Evolutionary conservation across 2,797 vertebrate species (phyloP).

Genomic region (Pogonophryne albipinna): DNA sequence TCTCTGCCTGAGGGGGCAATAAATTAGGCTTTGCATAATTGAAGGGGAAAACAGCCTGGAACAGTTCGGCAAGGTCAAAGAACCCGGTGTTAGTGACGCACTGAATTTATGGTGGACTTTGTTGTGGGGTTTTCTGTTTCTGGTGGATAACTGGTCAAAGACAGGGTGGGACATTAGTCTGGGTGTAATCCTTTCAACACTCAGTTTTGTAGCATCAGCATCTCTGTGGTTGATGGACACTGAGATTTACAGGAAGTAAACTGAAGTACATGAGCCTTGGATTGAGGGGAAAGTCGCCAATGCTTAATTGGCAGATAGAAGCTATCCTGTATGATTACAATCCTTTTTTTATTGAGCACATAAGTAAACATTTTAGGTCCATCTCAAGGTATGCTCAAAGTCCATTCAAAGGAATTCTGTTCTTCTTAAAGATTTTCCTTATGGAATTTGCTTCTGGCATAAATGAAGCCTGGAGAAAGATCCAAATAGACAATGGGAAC

Average conservation of each 20-base stretch:
- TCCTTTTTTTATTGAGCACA: neutral
- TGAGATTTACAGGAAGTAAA: neutral
- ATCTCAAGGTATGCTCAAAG: neutral
- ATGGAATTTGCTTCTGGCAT: constrained; percentile 1
- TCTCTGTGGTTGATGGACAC: neutral
- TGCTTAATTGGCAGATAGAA: neutral
- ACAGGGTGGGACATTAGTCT: neutral
- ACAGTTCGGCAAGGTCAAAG: neutral
- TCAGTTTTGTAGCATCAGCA: neutral
- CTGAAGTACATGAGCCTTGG: neutral
- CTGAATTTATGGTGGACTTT: neutral
- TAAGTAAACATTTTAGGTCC: neutral
- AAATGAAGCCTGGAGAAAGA: neutral
- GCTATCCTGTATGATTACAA: neutral
- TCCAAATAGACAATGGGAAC: neutral
- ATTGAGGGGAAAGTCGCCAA: neutral
- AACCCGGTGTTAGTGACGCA: constrained; percentile 28
- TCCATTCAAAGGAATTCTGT: constrained; percentile 1
- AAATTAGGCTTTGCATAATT: constrained; percentile 8
- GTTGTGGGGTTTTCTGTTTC: neutral
- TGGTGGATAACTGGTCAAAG: neutral
- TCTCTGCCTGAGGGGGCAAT: neutral
- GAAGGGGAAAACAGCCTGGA: constrained; percentile 14
- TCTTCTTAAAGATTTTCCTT: neutral
- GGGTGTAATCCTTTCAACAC: neutral